These are phyloP conservation scores for Xiphorhynchus elegans DNA, from an alignment of 2,113 vertebrate species.

Conservation along the genomic window DNA sequence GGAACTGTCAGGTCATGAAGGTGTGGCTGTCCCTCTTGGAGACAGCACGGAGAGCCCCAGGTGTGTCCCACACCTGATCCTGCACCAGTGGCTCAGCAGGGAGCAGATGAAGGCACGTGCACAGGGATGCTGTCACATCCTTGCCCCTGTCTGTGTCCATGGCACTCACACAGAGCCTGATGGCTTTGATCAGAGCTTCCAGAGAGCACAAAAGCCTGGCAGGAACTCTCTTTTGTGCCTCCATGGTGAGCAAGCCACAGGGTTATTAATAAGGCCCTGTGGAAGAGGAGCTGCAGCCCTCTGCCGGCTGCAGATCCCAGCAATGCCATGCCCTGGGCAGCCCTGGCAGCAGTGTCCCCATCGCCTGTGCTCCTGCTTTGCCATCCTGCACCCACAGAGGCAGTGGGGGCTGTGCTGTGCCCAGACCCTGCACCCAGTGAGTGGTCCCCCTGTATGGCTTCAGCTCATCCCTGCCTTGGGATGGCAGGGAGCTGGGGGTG, in stretches of 20 bases:
- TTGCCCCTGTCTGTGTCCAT: neutral
- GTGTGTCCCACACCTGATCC: neutral
- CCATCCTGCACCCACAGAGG: neutral
- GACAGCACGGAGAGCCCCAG: accelerated
- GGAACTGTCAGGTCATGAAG: accelerated
- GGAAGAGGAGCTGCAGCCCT: conserved; percentile 45
- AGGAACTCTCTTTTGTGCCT: neutral
- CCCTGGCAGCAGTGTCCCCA: neutral
- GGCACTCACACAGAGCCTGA: accelerated
- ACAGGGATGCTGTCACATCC: neutral
- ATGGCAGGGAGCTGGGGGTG: neutral
- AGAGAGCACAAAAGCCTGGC: neutral
- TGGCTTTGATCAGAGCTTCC: neutral
- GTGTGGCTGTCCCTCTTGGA: neutral
- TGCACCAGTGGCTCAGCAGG: accelerated
- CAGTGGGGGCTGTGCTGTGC: neutral
- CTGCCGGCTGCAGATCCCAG: neutral
- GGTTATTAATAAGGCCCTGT: neutral
- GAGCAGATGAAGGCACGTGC: neutral
- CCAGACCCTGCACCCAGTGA: accelerated
- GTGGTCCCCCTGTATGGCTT: neutral
- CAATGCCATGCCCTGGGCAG: neutral
- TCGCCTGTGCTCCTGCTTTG: accelerated
- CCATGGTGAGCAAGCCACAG: neutral
- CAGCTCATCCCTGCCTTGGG: neutral